Base-by-base conservation (phyloP, 2,888 invertebrate genomes). In the Lypha dubia region DNA sequence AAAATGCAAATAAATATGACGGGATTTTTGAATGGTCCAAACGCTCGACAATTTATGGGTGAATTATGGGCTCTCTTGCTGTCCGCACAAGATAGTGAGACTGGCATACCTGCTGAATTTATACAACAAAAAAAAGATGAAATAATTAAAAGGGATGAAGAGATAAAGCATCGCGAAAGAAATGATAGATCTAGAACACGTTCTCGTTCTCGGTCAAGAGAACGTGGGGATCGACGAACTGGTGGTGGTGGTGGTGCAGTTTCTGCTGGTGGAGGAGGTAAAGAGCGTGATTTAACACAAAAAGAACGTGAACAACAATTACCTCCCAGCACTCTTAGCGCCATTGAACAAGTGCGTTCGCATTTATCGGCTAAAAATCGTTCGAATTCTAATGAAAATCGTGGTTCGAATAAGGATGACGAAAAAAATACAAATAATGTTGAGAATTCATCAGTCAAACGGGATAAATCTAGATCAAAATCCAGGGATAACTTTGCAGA, bases 1-100 rank as follows among this genome's bases (percentile, higher is more conserved):
- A 97, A 98, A 93, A 99, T 99, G 96, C 99, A 99, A 95, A 99
- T 99, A 91, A 99, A 99, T 93, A 94, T 99, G 93, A 99, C 99
- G 60, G 99, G 99, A 62, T 99, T 99, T 93, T 94, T 99, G 85
- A 99, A 99, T 91, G 98, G 98, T 13, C 98, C 98, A 92, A 98
- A 99, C 93, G 98, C 99, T 20, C 94, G 99, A 51, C 96, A 97
- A 88, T 99, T 99, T 93, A 98, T 99, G 97, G 97, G 97, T 4
- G 99, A 99, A 92, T 93, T 99, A 73, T 99, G 99, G 99, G 96
- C 97, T 86, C 93, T 99, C 87, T 93, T 99, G 87, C 94, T 98
- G 84, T 98, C 98, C 74, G 99, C 99, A 1, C 98, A 98, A 93
- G 97, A 98, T 68, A 97, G 97, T 88, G 97, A 97, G 58, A 97